Evolutionary conservation across 2,888 invertebrate genomes (phyloP).

Genomic region (Nomada ruficornis): DNA sequence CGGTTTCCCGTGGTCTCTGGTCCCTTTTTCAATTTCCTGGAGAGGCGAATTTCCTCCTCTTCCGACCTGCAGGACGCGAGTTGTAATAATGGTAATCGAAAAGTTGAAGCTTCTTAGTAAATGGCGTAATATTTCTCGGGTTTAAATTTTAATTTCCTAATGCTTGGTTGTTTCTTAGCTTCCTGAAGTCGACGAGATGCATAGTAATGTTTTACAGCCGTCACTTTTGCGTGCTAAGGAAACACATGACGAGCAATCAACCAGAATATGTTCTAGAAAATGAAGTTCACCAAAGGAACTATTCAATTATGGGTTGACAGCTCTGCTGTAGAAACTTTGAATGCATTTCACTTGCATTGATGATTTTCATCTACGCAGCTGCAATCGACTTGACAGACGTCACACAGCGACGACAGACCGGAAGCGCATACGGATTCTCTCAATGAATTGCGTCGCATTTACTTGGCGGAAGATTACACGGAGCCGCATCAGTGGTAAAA

Average conservation of each 20-base stretch:
- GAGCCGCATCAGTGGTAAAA: conserved; percentile 22
- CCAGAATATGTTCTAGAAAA: not conserved
- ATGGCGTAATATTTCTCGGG: not conserved
- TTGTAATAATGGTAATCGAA: conserved; percentile 20
- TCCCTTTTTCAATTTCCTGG: conserved; percentile 38
- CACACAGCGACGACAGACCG: not conserved
- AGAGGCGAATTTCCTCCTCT: conserved; percentile 2
- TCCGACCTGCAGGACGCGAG: not conserved
- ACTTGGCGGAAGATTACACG: conserved; percentile 43
- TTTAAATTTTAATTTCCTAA: not conserved
- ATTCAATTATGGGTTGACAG: not conserved
- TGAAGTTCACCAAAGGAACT: not conserved
- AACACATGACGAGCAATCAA: too few relatives aligned
- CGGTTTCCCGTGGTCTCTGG: not conserved
- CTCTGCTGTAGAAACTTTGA: not conserved
- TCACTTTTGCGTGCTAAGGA: too few relatives aligned
- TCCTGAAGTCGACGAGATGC: too few relatives aligned
- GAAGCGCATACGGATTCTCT: conserved; percentile 43
- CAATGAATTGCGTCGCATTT: conserved; percentile 43
- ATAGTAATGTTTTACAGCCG: too few relatives aligned
- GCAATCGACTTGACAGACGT: conserved; percentile 41
- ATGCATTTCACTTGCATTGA: conserved; percentile 1
- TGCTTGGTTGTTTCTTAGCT: not conserved
- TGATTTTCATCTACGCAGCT: conserved; percentile 30
- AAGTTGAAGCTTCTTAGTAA: not conserved